Evolutionary conservation across 2,888 invertebrate genomes (phyloP).

Genomic region (Dascillus cervinus): DNA sequence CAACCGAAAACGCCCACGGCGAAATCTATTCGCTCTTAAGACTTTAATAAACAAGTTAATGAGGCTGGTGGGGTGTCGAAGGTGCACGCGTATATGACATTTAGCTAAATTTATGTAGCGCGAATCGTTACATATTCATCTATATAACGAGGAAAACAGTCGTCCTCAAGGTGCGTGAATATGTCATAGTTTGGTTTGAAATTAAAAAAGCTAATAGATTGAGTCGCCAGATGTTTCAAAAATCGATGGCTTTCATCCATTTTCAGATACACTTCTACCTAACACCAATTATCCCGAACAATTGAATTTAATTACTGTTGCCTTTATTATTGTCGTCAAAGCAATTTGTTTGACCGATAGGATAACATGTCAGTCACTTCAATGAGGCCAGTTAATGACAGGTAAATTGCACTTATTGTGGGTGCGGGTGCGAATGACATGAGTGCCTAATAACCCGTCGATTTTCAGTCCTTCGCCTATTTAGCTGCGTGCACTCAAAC

Average conservation of each 20-base stretch:
- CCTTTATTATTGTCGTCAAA: conserved; percentile 9
- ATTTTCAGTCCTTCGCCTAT: too few species aligned
- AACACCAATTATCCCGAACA: conserved; percentile 15
- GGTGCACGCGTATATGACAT: conserved; percentile 30
- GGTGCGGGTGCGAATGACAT: too few species aligned
- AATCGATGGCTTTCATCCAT: conserved; percentile 11
- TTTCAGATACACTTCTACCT: conserved; percentile 7
- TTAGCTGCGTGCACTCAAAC: too few species aligned
- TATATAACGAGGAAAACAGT: conserved; percentile 26
- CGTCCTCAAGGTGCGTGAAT: too few species aligned
- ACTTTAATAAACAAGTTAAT: conserved; percentile 33
- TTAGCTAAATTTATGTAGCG: conserved; percentile 30
- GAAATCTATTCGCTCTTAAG: conserved; percentile 17
- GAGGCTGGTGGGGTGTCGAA: conserved; percentile 28
- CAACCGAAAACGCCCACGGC: too few species aligned
- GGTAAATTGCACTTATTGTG: conserved; percentile 15
- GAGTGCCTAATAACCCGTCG: too few species aligned
- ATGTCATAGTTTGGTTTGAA: too few species aligned
- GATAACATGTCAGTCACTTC: conserved; percentile 16
- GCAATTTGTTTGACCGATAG: conserved; percentile 14
- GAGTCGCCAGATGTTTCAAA: conserved; percentile 12
- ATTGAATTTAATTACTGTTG: conserved; percentile 17
- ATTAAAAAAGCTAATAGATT: conserved; percentile 12
- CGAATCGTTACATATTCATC: conserved; percentile 21
- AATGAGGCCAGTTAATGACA: conserved; percentile 18